phyloP scores from a whole-genome alignment of 2,113 vertebrate genomes.

The Brachirus orientalis region DNA sequence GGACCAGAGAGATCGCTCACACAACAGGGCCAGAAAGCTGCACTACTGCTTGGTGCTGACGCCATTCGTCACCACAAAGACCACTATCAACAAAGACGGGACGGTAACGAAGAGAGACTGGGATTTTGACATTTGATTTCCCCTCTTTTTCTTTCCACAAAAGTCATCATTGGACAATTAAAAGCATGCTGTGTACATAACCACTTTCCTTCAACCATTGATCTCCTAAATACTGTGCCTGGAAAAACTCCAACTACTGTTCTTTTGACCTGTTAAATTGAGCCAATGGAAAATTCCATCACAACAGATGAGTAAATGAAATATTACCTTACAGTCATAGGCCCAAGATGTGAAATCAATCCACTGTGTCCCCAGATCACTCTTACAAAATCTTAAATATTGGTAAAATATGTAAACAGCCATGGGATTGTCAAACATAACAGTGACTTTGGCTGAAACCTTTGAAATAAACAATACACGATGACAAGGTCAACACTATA shows the following conservation, averaged over 20 bases:
- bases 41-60: slow-evolving; percentile 44
- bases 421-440: slow-evolving; percentile 24
- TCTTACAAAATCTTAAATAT: slow-evolving; percentile 24
- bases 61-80: slow-evolving; percentile 50
- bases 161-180: slow-evolving; percentile 41
- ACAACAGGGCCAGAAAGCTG: slow-evolving; percentile 28
- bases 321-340: slow-evolving; percentile 19
- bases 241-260: slow-evolving; percentile 27
- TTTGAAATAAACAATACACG: slow-evolving; percentile 31
- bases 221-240: slow-evolving; percentile 26
- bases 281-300: slow-evolving; percentile 33
- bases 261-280: slow-evolving; percentile 36
- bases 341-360: slow-evolving; percentile 1
- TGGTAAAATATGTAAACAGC: slow-evolving; percentile 24
- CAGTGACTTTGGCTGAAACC: slow-evolving; percentile 3
- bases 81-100: slow-evolving; percentile 52
- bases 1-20: slow-evolving; percentile 62
- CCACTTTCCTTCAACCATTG: slow-evolving; percentile 27
- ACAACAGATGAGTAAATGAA: slow-evolving; percentile 25
- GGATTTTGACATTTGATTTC: slow-evolving; percentile 57
- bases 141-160: slow-evolving; percentile 18
- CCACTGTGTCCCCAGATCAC: slow-evolving; percentile 1
- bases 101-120: slow-evolving; percentile 45
- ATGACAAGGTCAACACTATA: background rate
- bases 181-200: slow-evolving; percentile 23